Conservation (phyloP, 1,140 invertebrate species). For the Drosophila suzukii region DNA sequence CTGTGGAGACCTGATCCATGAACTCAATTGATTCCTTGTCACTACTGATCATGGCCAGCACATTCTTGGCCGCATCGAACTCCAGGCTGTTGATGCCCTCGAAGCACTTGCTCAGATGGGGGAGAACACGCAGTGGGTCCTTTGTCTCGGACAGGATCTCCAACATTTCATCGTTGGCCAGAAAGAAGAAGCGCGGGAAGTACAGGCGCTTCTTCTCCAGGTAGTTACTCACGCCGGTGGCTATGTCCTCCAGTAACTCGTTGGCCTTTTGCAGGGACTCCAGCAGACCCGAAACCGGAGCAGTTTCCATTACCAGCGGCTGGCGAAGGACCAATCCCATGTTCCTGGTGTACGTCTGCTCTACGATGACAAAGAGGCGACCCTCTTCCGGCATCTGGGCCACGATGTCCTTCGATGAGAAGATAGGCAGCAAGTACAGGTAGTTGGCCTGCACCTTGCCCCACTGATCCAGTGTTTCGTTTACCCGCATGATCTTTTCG, state of each 20-base stretch:
- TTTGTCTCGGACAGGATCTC: conserved; percentile 97
- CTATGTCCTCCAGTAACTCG: conserved; percentile 91
- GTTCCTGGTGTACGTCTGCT: conserved; percentile 91
- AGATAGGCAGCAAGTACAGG: conserved; percentile 96
- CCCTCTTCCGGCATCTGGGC: conserved; percentile 97
- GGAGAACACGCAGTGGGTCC: conserved; percentile 94
- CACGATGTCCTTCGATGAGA: conserved; percentile 96
- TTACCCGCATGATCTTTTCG: conserved; percentile 90
- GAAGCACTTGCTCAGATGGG: conserved; percentile 97
- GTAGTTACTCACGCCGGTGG: conserved; percentile 95
- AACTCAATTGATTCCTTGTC: conserved; percentile 93
- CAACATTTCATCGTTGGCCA: conserved; percentile 97
- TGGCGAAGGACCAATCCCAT: conserved; percentile 90
- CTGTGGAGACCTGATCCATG: conserved; percentile 89
- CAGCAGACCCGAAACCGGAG: conserved; percentile 89
- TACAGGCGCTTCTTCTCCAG: conserved; percentile 96
- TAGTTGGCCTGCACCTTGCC: conserved; percentile 94
- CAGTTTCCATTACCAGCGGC: conserved; percentile 90
- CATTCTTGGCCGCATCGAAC: conserved; percentile 92
- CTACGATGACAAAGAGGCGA: conserved; percentile 90
- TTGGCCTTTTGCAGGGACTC: conserved; percentile 91
- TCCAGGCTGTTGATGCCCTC: conserved; percentile 90
- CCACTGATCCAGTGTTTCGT: conserved; percentile 94
- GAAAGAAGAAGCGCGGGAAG: conserved; percentile 97
- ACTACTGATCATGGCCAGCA: conserved; percentile 93